phyloP scores from a whole-genome alignment of 2,113 vertebrate genomes.

The Saimiri boliviensis region DNA sequence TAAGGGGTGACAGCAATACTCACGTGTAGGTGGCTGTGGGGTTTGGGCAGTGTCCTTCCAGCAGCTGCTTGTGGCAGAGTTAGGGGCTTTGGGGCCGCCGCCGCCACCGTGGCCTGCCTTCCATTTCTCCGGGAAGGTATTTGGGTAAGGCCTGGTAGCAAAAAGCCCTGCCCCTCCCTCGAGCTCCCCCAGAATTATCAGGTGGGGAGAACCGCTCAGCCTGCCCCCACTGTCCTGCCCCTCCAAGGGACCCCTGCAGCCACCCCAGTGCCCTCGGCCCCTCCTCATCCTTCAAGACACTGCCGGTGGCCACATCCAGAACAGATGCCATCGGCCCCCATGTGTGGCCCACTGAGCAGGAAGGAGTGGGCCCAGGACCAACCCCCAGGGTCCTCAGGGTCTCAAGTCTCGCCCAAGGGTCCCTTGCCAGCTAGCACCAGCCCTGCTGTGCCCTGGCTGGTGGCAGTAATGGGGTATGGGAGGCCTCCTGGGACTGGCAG shows the following conservation, averaged over 20 bases:
- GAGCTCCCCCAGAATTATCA: fast-evolving
- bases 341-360: not conserved
- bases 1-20: no score
- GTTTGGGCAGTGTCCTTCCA: fast-evolving
- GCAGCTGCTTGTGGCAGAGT: not conserved
- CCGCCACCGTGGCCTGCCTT: fast-evolving
- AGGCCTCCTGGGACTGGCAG: not conserved
- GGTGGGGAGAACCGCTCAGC: fast-evolving
- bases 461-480: not conserved
- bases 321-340: not conserved
- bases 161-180: not conserved
- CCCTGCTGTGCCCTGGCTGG: no score
- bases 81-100: fast-evolving
- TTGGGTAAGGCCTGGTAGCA: no score
- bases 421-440: not conserved
- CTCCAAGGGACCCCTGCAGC: fast-evolving
- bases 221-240: fast-evolving
- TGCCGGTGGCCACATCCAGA: not conserved
- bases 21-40: not conserved
- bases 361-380: not conserved
- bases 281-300: not conserved
- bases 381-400: not conserved
- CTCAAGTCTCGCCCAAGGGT: not conserved
- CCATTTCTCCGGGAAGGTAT: fast-evolving
- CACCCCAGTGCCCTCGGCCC: fast-evolving